Evolutionary conservation across 23 tunicate genomes (phyloP), one percentile per base, ranked within the genome.

Genomic region (Oikopleura albicans): DNA sequence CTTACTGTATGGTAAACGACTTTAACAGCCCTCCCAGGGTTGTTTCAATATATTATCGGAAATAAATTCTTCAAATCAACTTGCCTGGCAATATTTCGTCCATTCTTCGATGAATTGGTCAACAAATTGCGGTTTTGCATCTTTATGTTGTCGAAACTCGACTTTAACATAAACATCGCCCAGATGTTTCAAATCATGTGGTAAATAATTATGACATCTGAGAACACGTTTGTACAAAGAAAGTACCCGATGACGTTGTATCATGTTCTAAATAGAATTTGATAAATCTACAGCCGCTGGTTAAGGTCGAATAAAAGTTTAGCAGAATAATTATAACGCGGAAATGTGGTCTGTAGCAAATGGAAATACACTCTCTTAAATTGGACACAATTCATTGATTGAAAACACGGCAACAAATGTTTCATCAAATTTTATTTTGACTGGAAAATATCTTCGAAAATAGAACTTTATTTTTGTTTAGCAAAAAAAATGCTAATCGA

Each of bases 161-260:
- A 87, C 87, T 85, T 90, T 95, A 0, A 88, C 89, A 83, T 95
- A 95, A 63, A 88, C 84, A 85, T 95, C 99, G 2, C 99, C 99
- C 40, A 95, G 29, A 0, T 86, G 83, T 84, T 89, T 88, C 33
- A 95, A 41, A 39, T 90, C 96, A n/a, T 85, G 75, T 31, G 96
- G 96, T 57, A 95, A 75, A 37, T 49, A 38, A 41, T 87, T 84
- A 76, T 95, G 96, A 41, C 88, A 75, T 39, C 88, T 84, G 57
- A 95, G 86, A 27, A 95, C 91, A 39, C 76, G 66, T 76, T 88
- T 90, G 76, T 95, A 95, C 66, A 95, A 84, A 31, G 84, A 63
- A 41, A 84, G 76, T 1, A 95, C 96, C 31, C 37, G 79, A 29
- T 71, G 79, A 2, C 37, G 33, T 71, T 71, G 79, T 2, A 71